Percentiles rank a stretch among this genome's conserved stretches.
Evolutionary conservation across 1,140 invertebrate genomes (phyloP).

Genomic region (Branchinecta lindahli): DNA sequence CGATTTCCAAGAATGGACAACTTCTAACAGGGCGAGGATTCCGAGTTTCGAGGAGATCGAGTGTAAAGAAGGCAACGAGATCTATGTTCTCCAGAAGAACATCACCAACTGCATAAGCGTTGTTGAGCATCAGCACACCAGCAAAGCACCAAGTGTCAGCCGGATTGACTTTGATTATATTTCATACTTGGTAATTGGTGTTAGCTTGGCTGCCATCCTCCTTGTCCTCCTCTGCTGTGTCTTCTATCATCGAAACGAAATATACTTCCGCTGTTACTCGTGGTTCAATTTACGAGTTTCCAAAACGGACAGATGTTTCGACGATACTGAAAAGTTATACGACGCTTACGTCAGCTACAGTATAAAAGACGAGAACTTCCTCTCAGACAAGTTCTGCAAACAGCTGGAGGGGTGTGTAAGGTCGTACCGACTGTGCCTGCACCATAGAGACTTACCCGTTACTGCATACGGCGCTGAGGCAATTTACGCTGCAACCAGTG

Average conservation of each 20-base stretch:
- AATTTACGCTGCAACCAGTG: constrained; percentile 75
- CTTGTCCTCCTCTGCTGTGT: constrained; percentile 26
- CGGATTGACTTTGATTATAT: constrained; percentile 21
- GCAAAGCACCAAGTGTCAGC: constrained; percentile 11
- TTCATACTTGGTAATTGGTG: constrained; percentile 24
- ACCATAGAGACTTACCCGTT: constrained; percentile 68
- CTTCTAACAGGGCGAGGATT: constrained; percentile 41
- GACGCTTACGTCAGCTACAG: constrained; percentile 85
- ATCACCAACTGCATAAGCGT: constrained; percentile 13
- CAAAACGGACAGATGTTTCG: constrained; percentile 24
- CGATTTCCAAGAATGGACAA: constrained; percentile 29
- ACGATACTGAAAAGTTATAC: constrained; percentile 64
- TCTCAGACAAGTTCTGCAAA: constrained; percentile 46
- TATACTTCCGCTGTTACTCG: constrained; percentile 28
- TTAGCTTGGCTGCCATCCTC: constrained; percentile 26
- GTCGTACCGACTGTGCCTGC: constrained; percentile 58
- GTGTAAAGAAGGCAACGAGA: constrained; percentile 30
- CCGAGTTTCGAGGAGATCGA: constrained; percentile 47
- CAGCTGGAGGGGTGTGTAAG: constrained; percentile 24
- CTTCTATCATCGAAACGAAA: constrained; percentile 31
- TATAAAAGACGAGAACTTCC: constrained; percentile 72
- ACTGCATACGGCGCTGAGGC: constrained; percentile 70
- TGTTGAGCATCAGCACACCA: background rate
- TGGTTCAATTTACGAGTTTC: constrained; percentile 26
- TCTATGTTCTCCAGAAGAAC: background rate